Conservation (phyloP, 2,797 vertebrate genomes). For the Todus mexicanus region DNA sequence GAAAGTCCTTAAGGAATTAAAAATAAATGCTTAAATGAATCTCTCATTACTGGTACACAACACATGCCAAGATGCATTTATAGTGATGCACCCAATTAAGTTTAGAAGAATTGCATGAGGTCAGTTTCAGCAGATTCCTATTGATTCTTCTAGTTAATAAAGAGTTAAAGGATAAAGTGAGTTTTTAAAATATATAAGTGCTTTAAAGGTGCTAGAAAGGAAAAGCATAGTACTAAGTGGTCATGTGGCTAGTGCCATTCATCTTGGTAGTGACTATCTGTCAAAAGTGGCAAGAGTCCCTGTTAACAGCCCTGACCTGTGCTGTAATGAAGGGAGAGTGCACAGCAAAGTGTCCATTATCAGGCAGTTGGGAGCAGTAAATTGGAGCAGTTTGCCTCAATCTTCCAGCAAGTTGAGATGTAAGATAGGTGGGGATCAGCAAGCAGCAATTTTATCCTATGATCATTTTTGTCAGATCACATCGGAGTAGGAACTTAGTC, state of each 20-base stretch:
- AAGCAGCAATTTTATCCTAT: constrained; percentile 84
- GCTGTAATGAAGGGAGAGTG: constrained; percentile 84
- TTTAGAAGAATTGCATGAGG: constrained; percentile 57
- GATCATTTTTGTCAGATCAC: constrained; percentile 90
- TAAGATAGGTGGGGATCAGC: constrained; percentile 83
- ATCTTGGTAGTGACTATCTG: constrained; percentile 85
- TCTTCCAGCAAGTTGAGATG: constrained; percentile 84
- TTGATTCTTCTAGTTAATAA: constrained; percentile 77
- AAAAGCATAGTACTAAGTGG: constrained; percentile 86
- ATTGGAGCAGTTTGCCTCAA: constrained; percentile 89
- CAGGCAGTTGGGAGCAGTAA: constrained; percentile 87
- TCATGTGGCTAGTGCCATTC: constrained; percentile 86
- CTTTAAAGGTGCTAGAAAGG: constrained; percentile 77
- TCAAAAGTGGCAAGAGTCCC: constrained; percentile 85
- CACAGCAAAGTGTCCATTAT: constrained; percentile 87
- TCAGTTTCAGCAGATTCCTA: constrained; percentile 59
- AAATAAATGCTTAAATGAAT: constrained; percentile 27
- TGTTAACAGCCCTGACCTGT: constrained; percentile 86
- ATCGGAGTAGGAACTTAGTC: constrained; percentile 80
- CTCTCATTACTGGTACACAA: background rate
- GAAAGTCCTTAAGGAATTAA: constrained; percentile 8
- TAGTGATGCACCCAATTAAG: background rate
- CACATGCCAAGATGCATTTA: constrained; percentile 4
- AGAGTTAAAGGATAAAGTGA: constrained; percentile 81
- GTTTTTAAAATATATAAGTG: constrained; percentile 74